Evolutionary conservation across 1,140 invertebrate species (phyloP).

Genomic region (Arion vulgaris): DNA sequence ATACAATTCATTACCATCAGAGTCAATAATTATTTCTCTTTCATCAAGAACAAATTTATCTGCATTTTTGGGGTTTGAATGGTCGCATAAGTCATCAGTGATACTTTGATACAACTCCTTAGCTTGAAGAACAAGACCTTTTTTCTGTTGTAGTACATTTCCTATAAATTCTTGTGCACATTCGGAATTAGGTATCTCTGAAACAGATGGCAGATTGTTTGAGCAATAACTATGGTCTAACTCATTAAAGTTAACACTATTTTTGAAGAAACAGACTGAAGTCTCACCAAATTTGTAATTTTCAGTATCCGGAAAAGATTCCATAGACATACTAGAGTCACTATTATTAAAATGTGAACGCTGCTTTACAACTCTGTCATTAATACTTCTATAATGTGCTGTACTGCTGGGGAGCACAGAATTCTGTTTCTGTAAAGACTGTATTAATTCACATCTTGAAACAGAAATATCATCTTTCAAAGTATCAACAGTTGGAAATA

Average conservation of each 20-base stretch:
- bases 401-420: background rate
- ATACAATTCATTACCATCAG: constrained; percentile 25
- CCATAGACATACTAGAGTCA: background rate
- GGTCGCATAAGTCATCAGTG: background rate
- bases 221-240: background rate
- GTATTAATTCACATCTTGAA: background rate
- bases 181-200: background rate
- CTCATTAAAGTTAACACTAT: background rate
- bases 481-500: background rate
- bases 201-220: background rate
- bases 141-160: background rate
- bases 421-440: too few relatives aligned
- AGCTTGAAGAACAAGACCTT: background rate
- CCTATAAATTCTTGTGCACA: background rate
- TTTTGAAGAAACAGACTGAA: background rate
- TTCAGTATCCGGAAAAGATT: background rate
- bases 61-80: background rate
- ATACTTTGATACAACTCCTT: background rate
- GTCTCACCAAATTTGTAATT: background rate
- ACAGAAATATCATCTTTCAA: background rate
- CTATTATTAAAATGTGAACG: background rate
- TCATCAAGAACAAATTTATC: constrained; percentile 16
- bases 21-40: constrained; percentile 10
- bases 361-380: background rate
- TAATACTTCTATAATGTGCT: background rate